These are phyloP conservation scores for Chrysolina haemoptera DNA, from an alignment of 2,888 invertebrate genomes.

Conservation along the genomic window DNA sequence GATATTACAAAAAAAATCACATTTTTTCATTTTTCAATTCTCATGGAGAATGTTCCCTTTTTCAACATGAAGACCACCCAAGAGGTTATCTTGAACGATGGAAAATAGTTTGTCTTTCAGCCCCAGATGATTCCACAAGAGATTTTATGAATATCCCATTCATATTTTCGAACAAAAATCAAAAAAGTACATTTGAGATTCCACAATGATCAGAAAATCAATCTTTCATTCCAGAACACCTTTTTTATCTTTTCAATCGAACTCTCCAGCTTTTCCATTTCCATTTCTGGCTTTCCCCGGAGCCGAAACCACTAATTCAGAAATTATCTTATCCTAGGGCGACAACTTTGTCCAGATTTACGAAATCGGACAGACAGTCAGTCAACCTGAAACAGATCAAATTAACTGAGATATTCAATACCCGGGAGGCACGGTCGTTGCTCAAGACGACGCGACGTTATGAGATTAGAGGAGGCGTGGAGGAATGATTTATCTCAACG, in stretches of 20 bases:
- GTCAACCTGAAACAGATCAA: constrained; percentile 22
- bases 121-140: too few relatives aligned
- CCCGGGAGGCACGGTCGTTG: constrained; percentile 1
- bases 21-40: too few relatives aligned
- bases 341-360: constrained; percentile 8
- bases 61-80: too few relatives aligned
- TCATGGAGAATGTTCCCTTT: too few relatives aligned
- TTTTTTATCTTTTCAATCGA: background rate
- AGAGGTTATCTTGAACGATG: too few relatives aligned
- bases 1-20: too few relatives aligned
- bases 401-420: constrained; percentile 31
- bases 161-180: too few relatives aligned
- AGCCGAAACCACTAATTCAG: background rate
- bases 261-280: background rate
- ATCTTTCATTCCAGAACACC: too few relatives aligned
- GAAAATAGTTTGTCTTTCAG: too few relatives aligned
- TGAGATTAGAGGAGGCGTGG: constrained; percentile 15
- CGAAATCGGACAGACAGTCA: constrained; percentile 16
- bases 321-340: constrained; percentile 1
- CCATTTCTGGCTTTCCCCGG: background rate
- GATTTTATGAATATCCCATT: too few relatives aligned
- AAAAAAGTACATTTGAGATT: too few relatives aligned
- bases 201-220: too few relatives aligned
- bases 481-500: constrained; percentile 5
- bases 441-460: constrained; percentile 11